phyloP scores from a whole-genome alignment of 2,888 invertebrate species.

The Liopterus haemorrhoidalis region DNA sequence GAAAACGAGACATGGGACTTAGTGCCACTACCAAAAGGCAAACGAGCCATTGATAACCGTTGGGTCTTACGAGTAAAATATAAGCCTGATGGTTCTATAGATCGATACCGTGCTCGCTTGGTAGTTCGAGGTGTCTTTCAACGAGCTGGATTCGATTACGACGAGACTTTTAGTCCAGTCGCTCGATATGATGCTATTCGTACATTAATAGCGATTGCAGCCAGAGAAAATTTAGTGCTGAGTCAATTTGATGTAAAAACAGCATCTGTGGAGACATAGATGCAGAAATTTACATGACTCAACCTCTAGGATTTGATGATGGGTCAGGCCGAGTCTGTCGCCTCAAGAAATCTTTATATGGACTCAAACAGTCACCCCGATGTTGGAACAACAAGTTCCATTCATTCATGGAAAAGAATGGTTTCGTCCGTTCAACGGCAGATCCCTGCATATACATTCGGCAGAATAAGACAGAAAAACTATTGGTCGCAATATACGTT shows the following conservation, averaged over 20 bases:
- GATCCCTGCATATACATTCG: constrained; percentile 5
- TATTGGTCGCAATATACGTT: constrained; percentile 1
- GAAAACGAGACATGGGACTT: constrained; percentile 30
- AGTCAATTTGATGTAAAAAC: constrained; percentile 36
- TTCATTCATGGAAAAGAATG: constrained; percentile 12
- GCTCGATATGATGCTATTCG: constrained; percentile 33
- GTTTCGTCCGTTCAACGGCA: constrained; percentile 2
- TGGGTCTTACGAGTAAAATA: constrained; percentile 26
- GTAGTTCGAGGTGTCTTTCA: constrained; percentile 33
- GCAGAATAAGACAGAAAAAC: constrained; percentile 1
- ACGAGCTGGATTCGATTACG: constrained; percentile 32
- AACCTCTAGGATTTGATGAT: constrained; percentile 37
- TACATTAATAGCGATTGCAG: constrained; percentile 31
- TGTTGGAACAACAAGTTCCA: constrained; percentile 33
- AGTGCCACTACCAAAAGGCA: constrained; percentile 19
- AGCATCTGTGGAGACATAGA: constrained; percentile 35
- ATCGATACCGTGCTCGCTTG: constrained; percentile 34
- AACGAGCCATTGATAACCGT: constrained; percentile 22
- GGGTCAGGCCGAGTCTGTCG: constrained; percentile 25
- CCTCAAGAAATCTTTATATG: constrained; percentile 22
- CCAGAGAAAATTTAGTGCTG: constrained; percentile 26
- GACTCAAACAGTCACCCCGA: constrained; percentile 35
- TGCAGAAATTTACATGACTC: constrained; percentile 38
- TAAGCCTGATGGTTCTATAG: constrained; percentile 21
- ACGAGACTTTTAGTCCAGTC: constrained; percentile 37